Conservation (phyloP, 2,888 invertebrate genomes). For the Phragmatobia fuliginosa region DNA sequence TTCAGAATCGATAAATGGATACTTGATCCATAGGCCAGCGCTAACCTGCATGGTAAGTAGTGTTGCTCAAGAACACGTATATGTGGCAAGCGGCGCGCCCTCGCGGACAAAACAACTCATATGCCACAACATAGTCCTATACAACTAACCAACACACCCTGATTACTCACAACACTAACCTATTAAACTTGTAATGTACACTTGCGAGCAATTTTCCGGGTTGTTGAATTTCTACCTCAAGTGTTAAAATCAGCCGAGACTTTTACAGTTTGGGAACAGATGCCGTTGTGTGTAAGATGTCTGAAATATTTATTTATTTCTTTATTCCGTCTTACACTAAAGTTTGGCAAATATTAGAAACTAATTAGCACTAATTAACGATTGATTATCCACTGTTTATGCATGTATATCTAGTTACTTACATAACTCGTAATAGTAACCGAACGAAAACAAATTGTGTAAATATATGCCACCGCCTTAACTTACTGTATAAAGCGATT, state of each 20-base stretch:
- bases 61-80: constrained; percentile 22
- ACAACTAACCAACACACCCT: constrained; percentile 12
- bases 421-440: no score
- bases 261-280: no score
- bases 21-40: background rate
- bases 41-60: constrained; percentile 6
- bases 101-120: constrained; percentile 7
- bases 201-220: background rate
- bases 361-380: no score
- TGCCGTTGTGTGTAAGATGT: no score
- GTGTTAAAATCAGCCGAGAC: background rate
- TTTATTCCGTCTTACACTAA: no score
- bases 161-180: background rate
- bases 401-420: no score
- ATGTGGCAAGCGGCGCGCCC: constrained; percentile 24
- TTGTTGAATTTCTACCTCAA: background rate
- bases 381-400: no score
- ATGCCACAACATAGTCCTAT: background rate
- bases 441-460: background rate
- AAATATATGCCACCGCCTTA: background rate
- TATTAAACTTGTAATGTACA: background rate
- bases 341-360: no score
- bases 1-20: constrained; percentile 1
- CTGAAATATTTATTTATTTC: no score
- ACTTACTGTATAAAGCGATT: background rate